Conservation (phyloP, 2,888 invertebrate genomes). For the Mellilla xanthometata region DNA sequence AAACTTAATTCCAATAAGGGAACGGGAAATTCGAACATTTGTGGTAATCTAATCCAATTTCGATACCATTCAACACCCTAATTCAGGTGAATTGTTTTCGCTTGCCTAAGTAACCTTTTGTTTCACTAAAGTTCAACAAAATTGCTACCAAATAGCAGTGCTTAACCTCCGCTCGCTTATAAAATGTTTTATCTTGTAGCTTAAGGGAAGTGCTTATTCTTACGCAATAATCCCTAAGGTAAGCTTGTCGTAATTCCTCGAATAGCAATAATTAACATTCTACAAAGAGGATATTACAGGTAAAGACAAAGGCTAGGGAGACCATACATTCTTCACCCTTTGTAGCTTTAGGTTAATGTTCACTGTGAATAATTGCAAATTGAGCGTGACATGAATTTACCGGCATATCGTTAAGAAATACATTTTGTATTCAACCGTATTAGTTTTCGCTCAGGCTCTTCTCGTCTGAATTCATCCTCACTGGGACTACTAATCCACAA, state of each 20-base stretch:
- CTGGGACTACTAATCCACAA: too few species aligned
- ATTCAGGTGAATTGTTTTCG: constrained; percentile 9
- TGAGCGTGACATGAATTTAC: not conserved
- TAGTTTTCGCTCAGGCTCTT: too few species aligned
- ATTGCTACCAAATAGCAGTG: constrained; percentile 4
- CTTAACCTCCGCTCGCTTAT: constrained; percentile 7
- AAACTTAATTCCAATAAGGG: constrained; percentile 6
- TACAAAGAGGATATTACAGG: not conserved
- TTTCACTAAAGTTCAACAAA: constrained; percentile 1
- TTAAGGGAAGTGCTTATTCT: constrained; percentile 18
- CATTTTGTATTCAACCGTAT: too few species aligned
- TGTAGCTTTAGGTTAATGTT: not conserved
- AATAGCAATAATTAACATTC: constrained; percentile 7
- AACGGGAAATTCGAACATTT: constrained; percentile 3
- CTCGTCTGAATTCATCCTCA: too few species aligned
- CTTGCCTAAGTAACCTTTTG: constrained; percentile 8
- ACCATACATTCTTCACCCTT: not conserved
- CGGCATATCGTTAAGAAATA: not conserved
- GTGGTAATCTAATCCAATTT: constrained; percentile 4
- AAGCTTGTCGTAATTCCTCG: constrained; percentile 10
- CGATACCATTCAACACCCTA: constrained; percentile 8
- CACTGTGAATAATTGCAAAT: not conserved
- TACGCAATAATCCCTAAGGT: constrained; percentile 12
- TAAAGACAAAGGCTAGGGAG: not conserved
- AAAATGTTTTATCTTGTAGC: constrained; percentile 19